phyloP scores from a whole-genome alignment of 2,113 vertebrate genomes.

The Bos taurus region ARS-UCD2.0 NC_037356.1:26037001-26037500 shows the following conservation, averaged over 20 bases:
- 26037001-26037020: background rate
- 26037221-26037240: background rate
- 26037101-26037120: background rate
- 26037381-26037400: constrained; percentile 60
- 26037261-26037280: constrained; percentile 54
- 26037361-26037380: constrained; percentile 77
- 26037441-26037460: background rate
- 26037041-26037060: background rate
- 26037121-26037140: background rate
- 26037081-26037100: background rate
- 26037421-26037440: background rate
- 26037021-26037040: background rate
- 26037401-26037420: background rate
- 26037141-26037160: background rate
- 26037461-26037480: background rate
- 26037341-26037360: constrained; percentile 79
- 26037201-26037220: background rate
- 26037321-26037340: constrained; percentile 80
- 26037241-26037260: background rate
- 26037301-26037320: constrained; percentile 82
- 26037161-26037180: background rate
- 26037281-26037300: constrained; percentile 86
- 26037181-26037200: background rate
- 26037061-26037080: background rate
- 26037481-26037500: background rate